Percentiles rank a stretch among this genome's conserved stretches.
Evolutionary conservation across 1,140 invertebrate species (phyloP).

Genomic region (Temnothorax curvispinosus): DNA sequence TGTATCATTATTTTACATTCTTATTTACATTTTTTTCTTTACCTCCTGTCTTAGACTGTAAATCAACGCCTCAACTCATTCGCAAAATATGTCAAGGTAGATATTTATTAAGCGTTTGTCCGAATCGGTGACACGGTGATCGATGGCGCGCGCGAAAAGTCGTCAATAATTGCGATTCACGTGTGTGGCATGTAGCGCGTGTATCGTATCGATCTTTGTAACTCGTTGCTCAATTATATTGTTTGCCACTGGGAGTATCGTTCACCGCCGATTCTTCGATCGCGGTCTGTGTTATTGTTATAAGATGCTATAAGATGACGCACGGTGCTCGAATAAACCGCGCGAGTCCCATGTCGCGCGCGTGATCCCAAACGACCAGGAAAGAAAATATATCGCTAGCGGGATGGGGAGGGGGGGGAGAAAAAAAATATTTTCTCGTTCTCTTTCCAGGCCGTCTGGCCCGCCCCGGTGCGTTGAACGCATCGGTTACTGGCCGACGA

Average conservation of each 20-base stretch:
- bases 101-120: conserved; percentile 31
- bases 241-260: conserved; percentile 40
- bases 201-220: conserved; percentile 57
- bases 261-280: conserved; percentile 34
- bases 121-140: not conserved
- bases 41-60: not conserved
- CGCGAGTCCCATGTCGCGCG: conserved; percentile 22
- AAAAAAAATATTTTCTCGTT: conserved; percentile 70
- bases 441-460: conserved; percentile 30
- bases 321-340: conserved; percentile 51
- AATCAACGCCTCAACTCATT: not conserved
- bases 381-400: conserved; percentile 53
- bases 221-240: conserved; percentile 51
- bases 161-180: conserved; percentile 31
- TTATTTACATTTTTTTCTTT: conserved; percentile 2
- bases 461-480: not conserved
- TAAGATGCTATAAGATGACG: conserved; percentile 55
- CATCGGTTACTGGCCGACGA: conserved; percentile 5
- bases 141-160: conserved; percentile 28
- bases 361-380: not conserved
- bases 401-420: not conserved
- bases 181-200: conserved; percentile 40
- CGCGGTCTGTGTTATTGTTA: conserved; percentile 59
- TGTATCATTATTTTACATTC: not conserved
- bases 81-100: not conserved